Percentiles rank a stretch among this genome's conserved stretches.
These are phyloP conservation scores for Lerema accius DNA, from an alignment of 1,140 invertebrate genomes.

Conservation along the genomic window DNA sequence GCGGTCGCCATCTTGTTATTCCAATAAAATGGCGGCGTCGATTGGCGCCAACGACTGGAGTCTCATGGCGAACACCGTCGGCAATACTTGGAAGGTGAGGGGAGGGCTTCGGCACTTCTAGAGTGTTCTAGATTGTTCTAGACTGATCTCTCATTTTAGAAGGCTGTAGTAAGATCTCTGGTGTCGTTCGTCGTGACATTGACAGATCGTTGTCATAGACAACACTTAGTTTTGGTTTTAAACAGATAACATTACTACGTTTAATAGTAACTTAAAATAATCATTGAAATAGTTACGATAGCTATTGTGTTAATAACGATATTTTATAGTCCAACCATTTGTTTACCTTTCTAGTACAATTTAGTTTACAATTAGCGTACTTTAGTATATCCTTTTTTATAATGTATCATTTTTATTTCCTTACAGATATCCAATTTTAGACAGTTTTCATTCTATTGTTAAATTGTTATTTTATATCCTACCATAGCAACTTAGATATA, in stretches of 20 bases:
- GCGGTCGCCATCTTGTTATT: conserved; percentile 81
- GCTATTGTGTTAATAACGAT: too few species aligned
- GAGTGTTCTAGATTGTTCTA: conserved; percentile 44
- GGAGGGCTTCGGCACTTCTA: conserved; percentile 65
- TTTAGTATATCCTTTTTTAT: too few species aligned
- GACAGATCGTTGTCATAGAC: not conserved
- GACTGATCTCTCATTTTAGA: conserved; percentile 45
- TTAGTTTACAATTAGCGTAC: not conserved
- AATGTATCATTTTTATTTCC: not conserved
- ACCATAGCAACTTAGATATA: too few species aligned
- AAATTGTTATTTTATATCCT: too few species aligned
- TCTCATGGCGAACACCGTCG: conserved; percentile 66
- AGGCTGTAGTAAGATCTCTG: conserved; percentile 71
- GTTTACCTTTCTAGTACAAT: too few species aligned
- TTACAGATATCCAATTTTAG: too few species aligned
- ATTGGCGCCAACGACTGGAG: conserved; percentile 79
- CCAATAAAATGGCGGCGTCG: conserved; percentile 78
- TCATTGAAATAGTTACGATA: too few species aligned
- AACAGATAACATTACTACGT: too few species aligned
- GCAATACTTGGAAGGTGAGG: conserved; percentile 81
- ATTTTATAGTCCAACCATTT: too few species aligned
- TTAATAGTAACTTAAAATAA: too few species aligned
- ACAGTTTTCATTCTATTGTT: too few species aligned
- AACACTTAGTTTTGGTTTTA: not conserved
- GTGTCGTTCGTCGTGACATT: not conserved